These are phyloP conservation scores for Corydoras sp. DNA, from an alignment of 2,113 vertebrate species.

Conservation along the genomic window DNA sequence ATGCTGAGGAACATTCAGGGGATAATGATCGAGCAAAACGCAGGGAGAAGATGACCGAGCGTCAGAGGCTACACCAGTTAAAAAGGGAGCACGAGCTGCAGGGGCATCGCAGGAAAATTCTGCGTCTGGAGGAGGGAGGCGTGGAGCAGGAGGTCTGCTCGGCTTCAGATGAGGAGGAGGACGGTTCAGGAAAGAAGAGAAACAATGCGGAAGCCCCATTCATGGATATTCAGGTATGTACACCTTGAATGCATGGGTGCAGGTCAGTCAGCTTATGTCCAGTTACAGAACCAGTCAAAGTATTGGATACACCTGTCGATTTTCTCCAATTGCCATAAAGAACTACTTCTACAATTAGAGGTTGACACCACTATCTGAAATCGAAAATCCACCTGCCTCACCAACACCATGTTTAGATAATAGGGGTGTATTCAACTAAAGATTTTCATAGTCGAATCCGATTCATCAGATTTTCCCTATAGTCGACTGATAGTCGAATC, in stretches of 20 bases:
- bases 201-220: slow-evolving; percentile 39
- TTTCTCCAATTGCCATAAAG: too few relatives aligned
- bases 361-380: too few relatives aligned
- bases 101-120: slow-evolving; percentile 67
- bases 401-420: too few relatives aligned
- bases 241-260: slow-evolving; percentile 84
- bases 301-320: too few relatives aligned
- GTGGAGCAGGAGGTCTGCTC: slow-evolving; percentile 54
- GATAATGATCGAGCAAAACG: slow-evolving; percentile 58
- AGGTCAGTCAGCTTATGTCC: slow-evolving; percentile 62
- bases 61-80: slow-evolving; percentile 70
- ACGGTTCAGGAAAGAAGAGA: slow-evolving; percentile 41
- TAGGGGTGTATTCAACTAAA: too few relatives aligned
- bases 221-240: slow-evolving; percentile 84
- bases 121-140: slow-evolving; percentile 66
- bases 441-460: too few relatives aligned
- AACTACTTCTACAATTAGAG: too few relatives aligned
- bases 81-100: slow-evolving; percentile 70
- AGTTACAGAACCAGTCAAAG: too few relatives aligned
- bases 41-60: slow-evolving; percentile 64
- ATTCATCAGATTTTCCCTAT: too few relatives aligned
- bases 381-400: too few relatives aligned
- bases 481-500: too few relatives aligned
- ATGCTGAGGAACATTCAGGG: background rate
- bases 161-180: slow-evolving; percentile 55